Conservation (phyloP, 2,888 invertebrate species). For the Allophyes oxyacanthae region DNA sequence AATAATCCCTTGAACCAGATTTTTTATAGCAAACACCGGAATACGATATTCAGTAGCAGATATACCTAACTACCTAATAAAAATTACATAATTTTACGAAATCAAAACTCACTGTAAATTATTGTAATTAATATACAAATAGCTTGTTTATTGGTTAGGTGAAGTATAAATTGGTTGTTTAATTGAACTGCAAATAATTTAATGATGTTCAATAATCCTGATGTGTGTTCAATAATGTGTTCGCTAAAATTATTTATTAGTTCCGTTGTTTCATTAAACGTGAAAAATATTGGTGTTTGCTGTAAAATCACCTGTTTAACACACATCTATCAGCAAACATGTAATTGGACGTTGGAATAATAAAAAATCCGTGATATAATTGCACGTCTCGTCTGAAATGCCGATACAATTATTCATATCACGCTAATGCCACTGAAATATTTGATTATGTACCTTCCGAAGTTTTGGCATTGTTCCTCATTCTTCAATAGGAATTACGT, state of each 20-base stretch:
- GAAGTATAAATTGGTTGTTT: no score
- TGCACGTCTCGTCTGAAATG: constrained; percentile 38
- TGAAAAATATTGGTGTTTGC: neutral
- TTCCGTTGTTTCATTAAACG: neutral
- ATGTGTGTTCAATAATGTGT: no score
- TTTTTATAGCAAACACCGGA: no score
- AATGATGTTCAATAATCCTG: no score
- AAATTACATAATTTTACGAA: no score
- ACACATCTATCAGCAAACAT: constrained; percentile 30
- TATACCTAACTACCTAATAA: no score
- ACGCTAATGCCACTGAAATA: constrained; percentile 49
- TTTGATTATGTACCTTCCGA: constrained; percentile 40
- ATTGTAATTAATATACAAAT: no score
- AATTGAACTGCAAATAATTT: no score
- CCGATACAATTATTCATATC: constrained; percentile 41
- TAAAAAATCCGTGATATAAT: constrained; percentile 31
- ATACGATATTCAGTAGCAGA: no score
- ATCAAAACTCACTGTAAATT: no score
- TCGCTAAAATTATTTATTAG: no score
- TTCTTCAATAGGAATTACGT: constrained; percentile 38
- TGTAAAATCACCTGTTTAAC: constrained; percentile 6
- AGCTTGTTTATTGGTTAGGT: no score
- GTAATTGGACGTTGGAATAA: constrained; percentile 25
- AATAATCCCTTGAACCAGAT: neutral
- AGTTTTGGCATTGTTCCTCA: constrained; percentile 48